Evolutionary conservation across 2,888 invertebrate genomes (phyloP), one percentile per base, ranked within the genome.

Genomic region (Pimpla rufipes): DNA sequence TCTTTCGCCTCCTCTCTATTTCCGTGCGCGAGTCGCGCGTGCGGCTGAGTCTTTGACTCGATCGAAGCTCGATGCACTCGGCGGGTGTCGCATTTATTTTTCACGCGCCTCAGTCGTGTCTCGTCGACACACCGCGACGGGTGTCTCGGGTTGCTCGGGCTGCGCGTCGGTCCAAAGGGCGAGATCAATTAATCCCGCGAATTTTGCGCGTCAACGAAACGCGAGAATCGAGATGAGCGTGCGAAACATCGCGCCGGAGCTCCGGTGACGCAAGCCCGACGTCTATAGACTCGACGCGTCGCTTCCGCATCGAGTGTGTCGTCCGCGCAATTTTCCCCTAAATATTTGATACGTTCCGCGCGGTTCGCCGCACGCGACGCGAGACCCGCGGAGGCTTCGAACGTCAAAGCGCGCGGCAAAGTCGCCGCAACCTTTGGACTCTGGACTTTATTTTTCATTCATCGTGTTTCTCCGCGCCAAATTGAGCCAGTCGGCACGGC

Each of bases 1-100:
- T 70, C 29, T 68, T 67, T 50, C 50, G 71, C n/a, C 76, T 18
- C 42, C 45, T 50, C 11, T 67, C 68, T 81, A 81, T 81, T 81
- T 78, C 68, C 45, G 37, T 45, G 42, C 73, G 55, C n/a, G 18
- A 18, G 8, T 6, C 8, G 42, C 50, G 57, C 67, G 57, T 66
- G 75, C 66, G 55, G 52, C 35, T 67, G 29, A 18, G 21, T 18
- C 29, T 67, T 45, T 35, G 23, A 42, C 16, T 45, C 45, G 11
- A 57, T 37, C 23, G 2, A 18, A 52, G 37, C 47, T 37, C 37
- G 5, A 23, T 4, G n/a, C 13, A 52, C 16, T 13, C 35, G 6
- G 68, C 13, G 4, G 11, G 6, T 67, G 4, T 11, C 29, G 29
- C 5, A 42, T 76, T 57, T 45, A 13, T 52, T 64, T 66, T 40